Evolutionary conservation across 2,888 invertebrate genomes (phyloP), one percentile per base, ranked within the genome.

Genomic region (Coelinius sp.): DNA sequence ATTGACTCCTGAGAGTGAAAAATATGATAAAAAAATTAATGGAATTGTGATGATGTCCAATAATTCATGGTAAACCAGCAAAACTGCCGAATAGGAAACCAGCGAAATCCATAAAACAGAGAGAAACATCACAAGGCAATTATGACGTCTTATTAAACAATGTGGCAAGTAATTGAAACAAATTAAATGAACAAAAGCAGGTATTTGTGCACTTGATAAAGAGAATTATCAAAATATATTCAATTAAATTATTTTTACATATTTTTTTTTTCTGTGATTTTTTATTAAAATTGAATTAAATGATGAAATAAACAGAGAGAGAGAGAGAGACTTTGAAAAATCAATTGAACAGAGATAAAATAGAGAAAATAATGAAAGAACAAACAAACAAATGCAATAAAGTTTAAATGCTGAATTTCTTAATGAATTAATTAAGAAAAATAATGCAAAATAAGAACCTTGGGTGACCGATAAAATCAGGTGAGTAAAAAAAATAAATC

Each of bases 401-500:
- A 64, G 41, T 44, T n/a, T 2, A 75, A 83, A 84, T 80, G 84
- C 80, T 85, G 84, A 85, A 84, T 84, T 83, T 56, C 56, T 56
- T 35, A 59, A 59, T n/a, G n/a, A n/a, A n/a, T 59, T 31, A 59
- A 27, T 24, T 53, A 35, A 59, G 59, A 59, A 59, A 59, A n/a
- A n/a, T n/a, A n/a, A 59, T 59, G 59, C 59, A 59, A 59, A 59
- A 63, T 41, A 24, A 83, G 80, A 49, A 82, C 83, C 81, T 82
- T 31, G 85, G 84, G 82, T 82, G 63, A 63, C 22, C 63, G n/a
- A 63, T 79, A 79, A 80, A 82, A 76, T 76, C 85, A 86, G 86
- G 86, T 86, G 86, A 86, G 86, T 86, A 85, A 86, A 83, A 80
- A 83, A 78, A 84, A 79, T 71, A 71, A 82, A 82, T 82, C 80